Evolutionary conservation across 2,113 vertebrate species (phyloP).

Genomic region (Jacana jacana): DNA sequence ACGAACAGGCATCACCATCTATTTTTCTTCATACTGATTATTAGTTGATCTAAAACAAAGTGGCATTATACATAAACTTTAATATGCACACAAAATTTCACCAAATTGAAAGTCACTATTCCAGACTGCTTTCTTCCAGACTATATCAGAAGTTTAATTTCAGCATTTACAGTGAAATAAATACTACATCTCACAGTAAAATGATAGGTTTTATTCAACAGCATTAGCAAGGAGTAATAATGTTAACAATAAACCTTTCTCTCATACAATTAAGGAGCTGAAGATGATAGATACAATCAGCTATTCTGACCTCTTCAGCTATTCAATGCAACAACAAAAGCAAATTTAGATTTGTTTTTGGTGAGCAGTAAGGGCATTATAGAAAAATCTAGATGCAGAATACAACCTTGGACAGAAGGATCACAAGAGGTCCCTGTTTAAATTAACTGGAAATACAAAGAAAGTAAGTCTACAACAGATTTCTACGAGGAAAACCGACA

Average conservation of each 20-base stretch:
- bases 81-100: not conserved
- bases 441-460: not conserved
- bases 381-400: not conserved
- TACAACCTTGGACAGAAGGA: not conserved
- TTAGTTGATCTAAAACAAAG: not conserved
- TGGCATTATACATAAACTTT: not conserved
- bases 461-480: not conserved
- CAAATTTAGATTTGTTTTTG: not conserved
- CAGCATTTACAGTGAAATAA: constrained; percentile 13
- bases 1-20: not conserved
- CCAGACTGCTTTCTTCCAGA: not conserved
- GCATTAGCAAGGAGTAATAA: not conserved
- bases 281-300: constrained; percentile 25
- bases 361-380: not conserved
- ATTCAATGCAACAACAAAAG: not conserved
- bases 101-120: not conserved
- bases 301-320: not conserved
- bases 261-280: not conserved
- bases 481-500: not conserved
- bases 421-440: not conserved
- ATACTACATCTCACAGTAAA: not conserved
- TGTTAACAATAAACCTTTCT: constrained; percentile 15
- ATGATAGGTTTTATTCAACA: not conserved
- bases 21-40: not conserved
- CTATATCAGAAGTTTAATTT: not conserved